Evolutionary conservation across 2,113 vertebrate genomes (phyloP).

Genomic region (Recurvirostra avosetta): DNA sequence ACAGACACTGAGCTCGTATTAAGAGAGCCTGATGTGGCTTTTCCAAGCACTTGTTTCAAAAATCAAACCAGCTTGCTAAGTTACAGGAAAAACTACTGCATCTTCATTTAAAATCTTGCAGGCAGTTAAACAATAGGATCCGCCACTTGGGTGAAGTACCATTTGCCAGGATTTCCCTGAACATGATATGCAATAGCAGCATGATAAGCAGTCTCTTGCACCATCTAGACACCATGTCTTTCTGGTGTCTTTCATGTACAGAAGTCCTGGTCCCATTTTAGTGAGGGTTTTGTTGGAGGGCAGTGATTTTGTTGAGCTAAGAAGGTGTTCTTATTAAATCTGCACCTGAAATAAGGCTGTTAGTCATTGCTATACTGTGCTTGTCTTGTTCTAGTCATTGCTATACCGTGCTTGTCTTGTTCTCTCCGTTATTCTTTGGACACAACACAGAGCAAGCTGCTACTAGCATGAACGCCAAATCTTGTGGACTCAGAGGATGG

Average conservation of each 20-base stretch:
- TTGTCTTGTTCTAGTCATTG: background rate
- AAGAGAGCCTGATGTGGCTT: background rate
- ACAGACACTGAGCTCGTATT: background rate
- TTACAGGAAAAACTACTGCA: background rate
- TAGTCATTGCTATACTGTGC: background rate
- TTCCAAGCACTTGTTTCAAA: background rate
- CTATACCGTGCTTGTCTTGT: background rate
- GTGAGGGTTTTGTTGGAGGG: background rate
- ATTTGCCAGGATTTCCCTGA: background rate
- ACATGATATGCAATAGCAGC: background rate
- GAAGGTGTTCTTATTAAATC: background rate
- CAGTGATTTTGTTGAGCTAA: background rate
- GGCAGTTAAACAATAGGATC: background rate
- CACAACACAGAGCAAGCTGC: background rate
- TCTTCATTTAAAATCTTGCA: background rate
- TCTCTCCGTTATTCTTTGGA: background rate
- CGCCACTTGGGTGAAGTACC: background rate
- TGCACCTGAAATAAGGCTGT: background rate
- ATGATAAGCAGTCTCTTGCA: background rate
- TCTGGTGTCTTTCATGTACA: background rate
- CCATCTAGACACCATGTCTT: background rate
- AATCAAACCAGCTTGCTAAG: background rate
- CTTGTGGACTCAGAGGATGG: background rate
- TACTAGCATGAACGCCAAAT: background rate
- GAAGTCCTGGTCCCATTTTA: background rate